Evolutionary conservation across 2,888 invertebrate species (phyloP), one percentile per base, ranked within the genome.

Genomic region (Cheilosia variabilis): DNA sequence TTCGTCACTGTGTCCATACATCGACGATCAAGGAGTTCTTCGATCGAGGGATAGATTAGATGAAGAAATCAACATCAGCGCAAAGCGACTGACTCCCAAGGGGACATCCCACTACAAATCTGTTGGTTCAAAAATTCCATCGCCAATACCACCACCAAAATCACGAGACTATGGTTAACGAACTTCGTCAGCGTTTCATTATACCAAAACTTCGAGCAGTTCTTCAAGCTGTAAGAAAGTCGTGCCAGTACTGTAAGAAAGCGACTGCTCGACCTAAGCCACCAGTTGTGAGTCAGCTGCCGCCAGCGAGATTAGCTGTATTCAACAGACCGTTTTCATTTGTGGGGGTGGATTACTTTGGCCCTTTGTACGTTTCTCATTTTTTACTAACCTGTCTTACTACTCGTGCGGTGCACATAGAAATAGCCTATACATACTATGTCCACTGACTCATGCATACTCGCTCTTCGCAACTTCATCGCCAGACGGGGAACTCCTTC

Each of bases 391-490:
- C 87, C 4, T 43, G 17, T 5, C 47, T 47, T 6, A 87, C 86
- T 1, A 73, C 82, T 15, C 68, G 88, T 22, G 88, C 87, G 1
- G 41, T 84, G 2, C 87, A 87, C 24, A 34, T 88, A 2, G 87
- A 87, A 27, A 58, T 87, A 2, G 87, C 86, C 6, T 57, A 87
- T 60, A n/a, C n/a, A 87, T 60, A 60, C 63, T 0, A 0, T 87
- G 87, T 22, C 19, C 19, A 87, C 87, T 0, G 87, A 87, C 55
- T 75, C 78, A 0, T 87, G 87, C 24, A 87, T 88, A 6, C 37
- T 86, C 45, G 84, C 86, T 3, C 41, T 87, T 15, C 27, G 87
- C 15, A 41, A 83, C 41, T 75, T 87, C 52, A 79, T 83, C 71
- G 68, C 83, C 4, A 34, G 88, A 47, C 34, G 81, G 58, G 87